Evolutionary conservation across 2,797 vertebrate species (phyloP), one percentile per base, ranked within the genome.

Genomic region (Lycodopsis pacificus): DNA sequence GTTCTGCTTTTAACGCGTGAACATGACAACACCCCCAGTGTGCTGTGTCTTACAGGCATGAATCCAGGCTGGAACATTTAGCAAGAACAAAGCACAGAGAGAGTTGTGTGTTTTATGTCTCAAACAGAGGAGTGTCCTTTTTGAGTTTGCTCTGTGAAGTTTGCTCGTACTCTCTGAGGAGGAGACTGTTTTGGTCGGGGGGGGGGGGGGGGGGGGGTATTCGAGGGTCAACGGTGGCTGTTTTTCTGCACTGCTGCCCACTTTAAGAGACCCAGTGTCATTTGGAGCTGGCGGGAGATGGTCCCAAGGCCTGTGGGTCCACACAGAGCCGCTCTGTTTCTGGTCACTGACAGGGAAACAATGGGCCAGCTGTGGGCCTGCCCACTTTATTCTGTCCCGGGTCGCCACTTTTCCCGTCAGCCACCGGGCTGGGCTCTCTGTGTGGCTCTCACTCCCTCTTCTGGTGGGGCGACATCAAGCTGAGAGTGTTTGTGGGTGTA

Each of bases 251-350:
- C 66, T 80, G 73, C 53, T 78, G 81, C 72, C 79, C 57, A 67
- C 68, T 91, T 88, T 86, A 88, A 84, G 81, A 76, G 79, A 71
- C 67, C 70, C 71, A 42, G 91, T 93, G 92, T 92, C 84, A 88
- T 90, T 86, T 88, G 89, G 94, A 77, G 91, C 91, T 86, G 85
- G 84, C 25, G 85, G 93, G 93, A 93, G 95, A 94, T 77, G 94
- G 94, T 94, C 94, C 92, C 94, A 94, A 86, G 73, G 90, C 81
- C 83, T 88, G 80, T 76, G 77, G 25, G 76, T 84, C 89, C 81
- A 85, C 87, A 95, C 93, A 96, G 93, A 92, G 92, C 74, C 0
- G 70, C 93, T 93, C 93, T 93, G 91, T 93, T 87, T 82, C 77
- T 58, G 88, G 77, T 77, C 77, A 85, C 71, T 91, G 86, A 89